Percentiles rank a stretch among this genome's conserved stretches.
phyloP scores from a whole-genome alignment of 2,888 invertebrate species.

The Campoletis raptor region DNA sequence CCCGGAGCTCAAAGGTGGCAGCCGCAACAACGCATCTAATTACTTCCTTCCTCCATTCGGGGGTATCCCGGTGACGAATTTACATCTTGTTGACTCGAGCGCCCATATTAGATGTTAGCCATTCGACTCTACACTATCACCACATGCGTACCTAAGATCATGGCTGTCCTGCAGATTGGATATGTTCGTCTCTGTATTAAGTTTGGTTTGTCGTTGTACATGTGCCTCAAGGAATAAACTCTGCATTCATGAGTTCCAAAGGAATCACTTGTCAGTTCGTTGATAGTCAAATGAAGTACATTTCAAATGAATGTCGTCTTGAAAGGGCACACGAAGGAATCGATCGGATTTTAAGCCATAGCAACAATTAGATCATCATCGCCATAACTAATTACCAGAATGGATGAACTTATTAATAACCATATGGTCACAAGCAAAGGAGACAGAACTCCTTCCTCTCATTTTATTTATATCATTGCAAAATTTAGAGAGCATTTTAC shows the following conservation, averaged over 20 bases:
- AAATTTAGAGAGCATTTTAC: constrained; percentile 32
- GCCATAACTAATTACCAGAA: neutral
- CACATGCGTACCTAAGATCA: constrained; percentile 37
- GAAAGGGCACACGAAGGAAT: neutral
- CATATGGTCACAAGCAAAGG: neutral
- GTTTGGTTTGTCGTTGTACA: constrained; percentile 29
- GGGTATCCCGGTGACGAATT: constrained; percentile 77
- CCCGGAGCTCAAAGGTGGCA: constrained; percentile 81
- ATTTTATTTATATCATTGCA: constrained; percentile 13
- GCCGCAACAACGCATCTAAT: constrained; percentile 83
- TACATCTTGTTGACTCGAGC: constrained; percentile 83
- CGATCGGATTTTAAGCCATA: neutral
- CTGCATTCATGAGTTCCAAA: neutral
- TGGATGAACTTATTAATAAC: neutral
- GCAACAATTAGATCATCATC: neutral
- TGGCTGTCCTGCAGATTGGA: constrained; percentile 74
- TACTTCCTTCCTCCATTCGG: constrained; percentile 82
- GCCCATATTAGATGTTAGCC: constrained; percentile 74
- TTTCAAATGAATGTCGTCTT: neutral
- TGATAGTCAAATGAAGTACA: neutral
- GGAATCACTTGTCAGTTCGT: neutral
- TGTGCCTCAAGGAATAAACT: constrained; percentile 28
- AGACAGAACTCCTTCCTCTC: neutral
- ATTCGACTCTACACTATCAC: constrained; percentile 27
- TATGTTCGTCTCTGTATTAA: constrained; percentile 38